Conservation (phyloP, 2,888 invertebrate species). For the Aspidapion aeneum region DNA sequence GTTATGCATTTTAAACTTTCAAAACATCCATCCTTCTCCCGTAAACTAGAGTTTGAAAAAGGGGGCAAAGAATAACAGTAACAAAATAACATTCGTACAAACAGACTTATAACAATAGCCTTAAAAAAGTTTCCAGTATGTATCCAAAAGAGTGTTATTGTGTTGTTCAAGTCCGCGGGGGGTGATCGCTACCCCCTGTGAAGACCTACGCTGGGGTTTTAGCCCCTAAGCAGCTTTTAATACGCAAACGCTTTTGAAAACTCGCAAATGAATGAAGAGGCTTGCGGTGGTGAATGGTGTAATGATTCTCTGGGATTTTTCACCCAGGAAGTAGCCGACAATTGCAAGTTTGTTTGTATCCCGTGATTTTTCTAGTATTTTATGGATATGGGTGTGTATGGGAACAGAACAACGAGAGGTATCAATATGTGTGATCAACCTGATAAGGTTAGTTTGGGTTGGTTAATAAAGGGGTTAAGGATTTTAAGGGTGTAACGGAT, state of each 20-base stretch:
- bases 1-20: no score
- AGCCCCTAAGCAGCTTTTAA: slow-evolving; percentile 39
- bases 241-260: slow-evolving; percentile 36
- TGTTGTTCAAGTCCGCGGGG: slow-evolving; percentile 39
- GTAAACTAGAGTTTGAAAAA: slow-evolving; percentile 25
- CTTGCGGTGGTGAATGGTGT: background rate
- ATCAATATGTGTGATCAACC: background rate
- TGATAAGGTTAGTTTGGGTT: background rate
- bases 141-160: slow-evolving; percentile 35
- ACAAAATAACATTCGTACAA: slow-evolving; percentile 35
- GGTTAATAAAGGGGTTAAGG: background rate
- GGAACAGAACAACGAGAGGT: background rate
- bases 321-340: background rate
- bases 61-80: slow-evolving; percentile 31
- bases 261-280: background rate
- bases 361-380: background rate
- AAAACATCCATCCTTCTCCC: no score
- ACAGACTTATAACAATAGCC: slow-evolving; percentile 34
- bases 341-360: background rate
- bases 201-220: slow-evolving; percentile 34
- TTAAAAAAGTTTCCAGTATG: slow-evolving; percentile 29
- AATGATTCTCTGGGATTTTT: background rate
- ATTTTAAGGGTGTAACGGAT: no score
- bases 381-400: background rate
- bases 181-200: slow-evolving; percentile 37